Base-by-base conservation (phyloP, 1,140 invertebrate species). In the Rhopalosiphum padi region DNA sequence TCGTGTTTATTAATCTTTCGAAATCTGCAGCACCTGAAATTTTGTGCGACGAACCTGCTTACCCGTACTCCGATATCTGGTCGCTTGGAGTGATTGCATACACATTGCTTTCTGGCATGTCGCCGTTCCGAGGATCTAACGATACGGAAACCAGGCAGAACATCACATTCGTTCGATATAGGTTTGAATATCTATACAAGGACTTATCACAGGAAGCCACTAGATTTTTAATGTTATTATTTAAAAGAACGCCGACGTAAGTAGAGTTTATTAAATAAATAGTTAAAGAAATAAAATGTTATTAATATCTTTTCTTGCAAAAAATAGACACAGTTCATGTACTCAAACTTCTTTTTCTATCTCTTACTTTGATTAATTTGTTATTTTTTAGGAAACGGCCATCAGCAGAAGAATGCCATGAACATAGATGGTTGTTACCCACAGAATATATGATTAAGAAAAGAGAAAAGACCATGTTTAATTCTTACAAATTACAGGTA, bases 41-140 rank as follows among this genome's bases (percentile, higher is more conserved):
- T 93, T 95, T 99, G 48, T 97, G 97, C 95, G 98, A 98, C 94
- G 97, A 98, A 95, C 96, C 97, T 30, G 97, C 98, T 15, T 97
- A 97, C 95, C 97, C 97, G 7, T 97, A 99, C 95, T 98, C 98
- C 48, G 99, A 99, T 95, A 97, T 99, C 94, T 99, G 99, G 99
- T 97, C 97, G 89, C 96, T 99, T 43, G 99, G 98, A 43, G 98
- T 99, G 11, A 95, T 99, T 0, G 96, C 98, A 4, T 99, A 99
- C 95, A 96, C 99, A n/a, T 96, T 99, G 95, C 95, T 99, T 55
- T 99, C 98, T 25, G 99, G 99, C 22, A 97, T 97, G 22, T 98
- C 99, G 60, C 98, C 99, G 55, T 99, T 99, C 97, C 96, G 96
- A 89, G 98, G 98, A 11, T 96, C 96, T 43, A 97, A 97, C 94